A percentile compares a stretch with the other conserved stretches of the same genome.
phyloP scores from a whole-genome alignment of 2,797 vertebrate genomes.

The Coracias cyanogaster region DNA sequence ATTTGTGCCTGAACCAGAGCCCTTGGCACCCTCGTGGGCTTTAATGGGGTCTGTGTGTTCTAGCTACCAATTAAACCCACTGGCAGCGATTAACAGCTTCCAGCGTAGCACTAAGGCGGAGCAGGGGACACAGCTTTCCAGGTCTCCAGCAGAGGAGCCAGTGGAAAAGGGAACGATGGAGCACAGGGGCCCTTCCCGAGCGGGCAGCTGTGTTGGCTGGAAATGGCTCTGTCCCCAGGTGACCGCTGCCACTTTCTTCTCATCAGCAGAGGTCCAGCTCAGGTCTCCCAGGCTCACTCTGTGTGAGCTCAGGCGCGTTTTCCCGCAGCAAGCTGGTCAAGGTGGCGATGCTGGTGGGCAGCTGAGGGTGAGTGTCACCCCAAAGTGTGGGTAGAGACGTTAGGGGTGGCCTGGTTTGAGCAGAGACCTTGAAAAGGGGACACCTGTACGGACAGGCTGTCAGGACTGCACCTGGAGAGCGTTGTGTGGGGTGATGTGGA shows the following conservation, averaged over 20 bases:
- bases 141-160: neutral
- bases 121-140: neutral
- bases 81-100: slow-evolving; percentile 29
- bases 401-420: neutral
- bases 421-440: neutral
- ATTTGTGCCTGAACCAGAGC: slow-evolving; percentile 37
- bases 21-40: slow-evolving; percentile 54
- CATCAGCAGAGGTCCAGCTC: accelerated
- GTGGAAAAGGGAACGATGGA: neutral
- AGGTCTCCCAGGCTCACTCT: accelerated
- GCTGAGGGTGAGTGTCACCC: neutral
- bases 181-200: accelerated
- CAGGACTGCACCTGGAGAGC: neutral
- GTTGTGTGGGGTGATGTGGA: accelerated
- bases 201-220: neutral
- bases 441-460: neutral
- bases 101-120: accelerated
- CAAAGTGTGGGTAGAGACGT: accelerated
- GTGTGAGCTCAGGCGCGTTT: accelerated
- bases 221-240: neutral
- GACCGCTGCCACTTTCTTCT: neutral
- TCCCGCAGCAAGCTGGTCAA: neutral
- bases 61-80: slow-evolving; percentile 38
- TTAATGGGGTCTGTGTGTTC: slow-evolving; percentile 46
- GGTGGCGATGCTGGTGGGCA: neutral